These are phyloP conservation scores for Caenorhabditis macrosperma DNA, from an alignment of 2,888 invertebrate species.

Conservation along the genomic window DNA sequence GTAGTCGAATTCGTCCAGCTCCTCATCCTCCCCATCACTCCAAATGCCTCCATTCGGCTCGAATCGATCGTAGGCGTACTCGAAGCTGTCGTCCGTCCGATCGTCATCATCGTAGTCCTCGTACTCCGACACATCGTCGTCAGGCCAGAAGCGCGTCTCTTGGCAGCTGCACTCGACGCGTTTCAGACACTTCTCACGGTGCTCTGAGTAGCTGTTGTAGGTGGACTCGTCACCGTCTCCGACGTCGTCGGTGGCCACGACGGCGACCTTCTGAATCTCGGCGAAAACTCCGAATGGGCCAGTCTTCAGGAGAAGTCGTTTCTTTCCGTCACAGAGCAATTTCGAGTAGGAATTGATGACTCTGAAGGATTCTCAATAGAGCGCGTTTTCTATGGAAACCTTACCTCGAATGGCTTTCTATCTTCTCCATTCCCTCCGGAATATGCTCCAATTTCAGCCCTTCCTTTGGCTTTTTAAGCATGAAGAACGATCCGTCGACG, in stretches of 20 bases:
- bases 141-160: neutral
- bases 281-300: neutral
- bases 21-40: neutral
- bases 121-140: conserved; percentile 13
- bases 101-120: neutral
- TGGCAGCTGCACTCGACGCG: neutral
- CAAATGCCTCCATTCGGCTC: neutral
- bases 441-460: neutral
- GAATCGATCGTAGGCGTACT: neutral
- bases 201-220: conserved; percentile 5
- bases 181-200: neutral
- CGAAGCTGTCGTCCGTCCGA: neutral
- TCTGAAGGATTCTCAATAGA: neutral
- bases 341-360: neutral
- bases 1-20: too few relatives aligned
- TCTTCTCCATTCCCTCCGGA: neutral
- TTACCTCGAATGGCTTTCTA: neutral
- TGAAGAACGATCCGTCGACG: neutral
- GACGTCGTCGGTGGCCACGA: neutral
- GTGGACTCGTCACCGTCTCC: too few relatives aligned
- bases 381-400: too few relatives aligned
- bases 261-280: neutral
- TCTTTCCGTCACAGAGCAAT: neutral
- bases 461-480: neutral
- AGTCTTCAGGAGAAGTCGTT: neutral